Evolutionary conservation across 2,888 invertebrate species (phyloP).

Genomic region (Xylophagus ater): DNA sequence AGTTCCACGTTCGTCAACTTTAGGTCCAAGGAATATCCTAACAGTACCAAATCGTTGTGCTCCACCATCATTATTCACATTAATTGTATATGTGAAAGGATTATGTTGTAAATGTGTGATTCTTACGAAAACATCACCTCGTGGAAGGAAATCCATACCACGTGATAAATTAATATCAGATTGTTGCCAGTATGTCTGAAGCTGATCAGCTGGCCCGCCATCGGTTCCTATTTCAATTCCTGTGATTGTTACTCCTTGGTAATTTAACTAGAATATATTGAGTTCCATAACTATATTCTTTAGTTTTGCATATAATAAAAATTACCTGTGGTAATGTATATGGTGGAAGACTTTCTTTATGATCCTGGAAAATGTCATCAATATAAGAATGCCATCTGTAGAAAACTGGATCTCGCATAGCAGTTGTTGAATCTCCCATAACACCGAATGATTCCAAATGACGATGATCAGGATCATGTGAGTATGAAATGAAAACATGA

Average conservation of each 20-base stretch:
- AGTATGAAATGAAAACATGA: constrained; percentile 63
- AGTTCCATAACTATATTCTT: not conserved
- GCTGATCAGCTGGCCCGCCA: constrained; percentile 44
- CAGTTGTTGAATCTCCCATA: constrained; percentile 74
- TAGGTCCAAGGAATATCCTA: constrained; percentile 56
- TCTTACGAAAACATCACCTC: constrained; percentile 56
- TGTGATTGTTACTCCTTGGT: constrained; percentile 46
- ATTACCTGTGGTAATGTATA: constrained; percentile 51
- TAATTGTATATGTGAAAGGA: constrained; percentile 55
- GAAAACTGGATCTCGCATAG: constrained; percentile 75
- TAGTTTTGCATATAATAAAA: too few species aligned
- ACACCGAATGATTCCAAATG: constrained; percentile 64
- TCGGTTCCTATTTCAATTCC: constrained; percentile 44
- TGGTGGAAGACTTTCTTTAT: constrained; percentile 56
- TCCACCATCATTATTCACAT: constrained; percentile 47
- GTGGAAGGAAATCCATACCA: constrained; percentile 73
- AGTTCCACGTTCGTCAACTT: constrained; percentile 51
- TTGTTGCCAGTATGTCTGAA: constrained; percentile 69
- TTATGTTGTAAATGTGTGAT: constrained; percentile 68
- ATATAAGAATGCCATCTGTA: constrained; percentile 76
- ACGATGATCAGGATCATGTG: constrained; percentile 68
- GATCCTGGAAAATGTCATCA: constrained; percentile 64
- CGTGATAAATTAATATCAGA: too few species aligned
- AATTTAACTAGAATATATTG: constrained; percentile 21
- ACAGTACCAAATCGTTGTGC: constrained; percentile 47